phyloP scores from a whole-genome alignment of 2,888 invertebrate species.

The Calameuta filiformis region DNA sequence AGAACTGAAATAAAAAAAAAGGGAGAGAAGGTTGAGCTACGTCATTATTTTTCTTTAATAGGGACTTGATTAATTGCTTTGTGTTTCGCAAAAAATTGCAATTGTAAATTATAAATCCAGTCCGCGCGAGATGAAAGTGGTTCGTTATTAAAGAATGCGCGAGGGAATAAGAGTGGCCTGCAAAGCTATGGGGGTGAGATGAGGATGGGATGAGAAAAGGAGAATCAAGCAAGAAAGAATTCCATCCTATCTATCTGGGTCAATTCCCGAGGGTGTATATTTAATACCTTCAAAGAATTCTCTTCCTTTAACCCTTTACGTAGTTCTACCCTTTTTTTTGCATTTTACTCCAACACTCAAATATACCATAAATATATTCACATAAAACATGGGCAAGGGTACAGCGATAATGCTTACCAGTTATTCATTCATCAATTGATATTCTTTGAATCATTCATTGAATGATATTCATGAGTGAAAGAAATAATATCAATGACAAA shows the following conservation, averaged over 20 bases:
- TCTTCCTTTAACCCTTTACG: neutral
- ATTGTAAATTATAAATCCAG: neutral
- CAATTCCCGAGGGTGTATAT: conserved; percentile 12
- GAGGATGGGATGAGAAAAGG: conserved; percentile 24
- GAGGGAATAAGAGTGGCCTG: conserved; percentile 27
- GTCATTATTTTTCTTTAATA: neutral
- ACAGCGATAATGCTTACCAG: neutral
- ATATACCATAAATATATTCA: neutral
- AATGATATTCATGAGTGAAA: neutral
- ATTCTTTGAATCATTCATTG: neutral
- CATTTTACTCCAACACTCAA: neutral
- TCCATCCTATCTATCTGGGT: conserved; percentile 14
- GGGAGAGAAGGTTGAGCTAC: neutral
- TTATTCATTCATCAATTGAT: neutral
- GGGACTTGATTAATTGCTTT: neutral
- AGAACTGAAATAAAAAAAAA: neutral
- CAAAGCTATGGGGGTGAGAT: conserved; percentile 10
- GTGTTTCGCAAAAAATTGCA: neutral
- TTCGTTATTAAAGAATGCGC: conserved; percentile 45
- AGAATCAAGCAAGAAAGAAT: conserved; percentile 20
- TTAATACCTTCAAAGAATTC: neutral
- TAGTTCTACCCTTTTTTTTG: neutral
- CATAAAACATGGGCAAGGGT: neutral
- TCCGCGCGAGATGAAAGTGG: conserved; percentile 38
- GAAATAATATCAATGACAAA: neutral